These are phyloP conservation scores for Eustalomyia histrio DNA, from an alignment of 2,888 invertebrate species.

Conservation along the genomic window DNA sequence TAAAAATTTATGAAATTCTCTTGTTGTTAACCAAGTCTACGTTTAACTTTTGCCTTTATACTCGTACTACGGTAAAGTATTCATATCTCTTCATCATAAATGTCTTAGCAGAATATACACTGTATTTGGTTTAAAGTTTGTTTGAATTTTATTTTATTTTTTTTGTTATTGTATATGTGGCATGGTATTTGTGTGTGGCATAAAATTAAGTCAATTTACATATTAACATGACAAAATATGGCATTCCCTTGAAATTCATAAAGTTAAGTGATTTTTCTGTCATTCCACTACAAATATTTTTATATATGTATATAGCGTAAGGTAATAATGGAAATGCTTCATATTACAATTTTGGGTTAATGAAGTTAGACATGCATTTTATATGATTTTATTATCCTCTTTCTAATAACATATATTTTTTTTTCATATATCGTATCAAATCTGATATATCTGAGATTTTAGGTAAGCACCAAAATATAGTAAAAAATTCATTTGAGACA, in stretches of 20 bases:
- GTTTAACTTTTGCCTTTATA: background rate
- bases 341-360: no score
- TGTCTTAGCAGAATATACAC: background rate
- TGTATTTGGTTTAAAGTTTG: constrained; percentile 34
- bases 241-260: constrained; percentile 58
- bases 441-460: no score
- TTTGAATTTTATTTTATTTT: constrained; percentile 2
- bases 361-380: no score
- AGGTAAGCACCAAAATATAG: no score
- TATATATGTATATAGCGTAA: background rate
- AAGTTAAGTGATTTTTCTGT: constrained; percentile 58
- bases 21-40: background rate
- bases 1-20: constrained; percentile 47
- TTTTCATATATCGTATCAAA: no score
- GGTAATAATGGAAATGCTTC: no score
- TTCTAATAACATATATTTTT: no score
- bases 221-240: constrained; percentile 64
- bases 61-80: background rate
- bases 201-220: constrained; percentile 63
- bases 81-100: constrained; percentile 9
- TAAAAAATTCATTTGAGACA: no score
- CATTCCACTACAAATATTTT: constrained; percentile 27
- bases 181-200: constrained; percentile 42
- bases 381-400: no score
- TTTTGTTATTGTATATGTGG: background rate